phyloP scores from a whole-genome alignment of 2,113 vertebrate genomes.

The Xenotilapia leptura region DNA sequence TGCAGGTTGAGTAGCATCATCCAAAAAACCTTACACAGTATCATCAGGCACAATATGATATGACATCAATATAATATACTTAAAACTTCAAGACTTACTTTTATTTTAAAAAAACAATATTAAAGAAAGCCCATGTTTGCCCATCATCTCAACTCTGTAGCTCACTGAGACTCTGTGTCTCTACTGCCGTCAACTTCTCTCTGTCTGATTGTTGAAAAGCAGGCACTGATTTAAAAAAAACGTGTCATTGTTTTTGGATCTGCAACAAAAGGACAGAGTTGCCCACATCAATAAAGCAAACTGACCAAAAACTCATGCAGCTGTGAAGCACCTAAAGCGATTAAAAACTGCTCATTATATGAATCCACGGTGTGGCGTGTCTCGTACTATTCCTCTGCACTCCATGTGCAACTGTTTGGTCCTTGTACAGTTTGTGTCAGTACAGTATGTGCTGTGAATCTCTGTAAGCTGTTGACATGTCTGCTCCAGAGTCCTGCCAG shows the following conservation, averaged over 20 bases:
- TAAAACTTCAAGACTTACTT: neutral
- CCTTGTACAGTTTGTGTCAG: neutral
- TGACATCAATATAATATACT: neutral
- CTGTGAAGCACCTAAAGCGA: neutral
- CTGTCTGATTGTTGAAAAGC: neutral
- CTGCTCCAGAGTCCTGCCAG: neutral
- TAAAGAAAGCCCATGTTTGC: neutral
- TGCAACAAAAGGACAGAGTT: neutral
- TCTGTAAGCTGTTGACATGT: slow-evolving; percentile 28
- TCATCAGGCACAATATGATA: neutral
- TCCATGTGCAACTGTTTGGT: slow-evolving; percentile 1
- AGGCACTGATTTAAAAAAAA: accelerated
- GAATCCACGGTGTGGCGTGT: neutral
- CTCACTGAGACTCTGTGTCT: neutral
- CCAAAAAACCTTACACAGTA: neutral
- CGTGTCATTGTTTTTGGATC: neutral
- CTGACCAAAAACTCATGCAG: neutral
- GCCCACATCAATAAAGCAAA: neutral
- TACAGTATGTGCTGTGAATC: slow-evolving; percentile 41
- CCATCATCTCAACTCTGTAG: neutral
- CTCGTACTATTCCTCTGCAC: neutral
- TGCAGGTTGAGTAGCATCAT: neutral
- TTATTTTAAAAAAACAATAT: neutral
- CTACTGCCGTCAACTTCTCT: neutral
- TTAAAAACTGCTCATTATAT: neutral